These are phyloP conservation scores for Rhinichthys klamathensis DNA, from an alignment of 2,113 vertebrate species.

Conservation along the genomic window DNA sequence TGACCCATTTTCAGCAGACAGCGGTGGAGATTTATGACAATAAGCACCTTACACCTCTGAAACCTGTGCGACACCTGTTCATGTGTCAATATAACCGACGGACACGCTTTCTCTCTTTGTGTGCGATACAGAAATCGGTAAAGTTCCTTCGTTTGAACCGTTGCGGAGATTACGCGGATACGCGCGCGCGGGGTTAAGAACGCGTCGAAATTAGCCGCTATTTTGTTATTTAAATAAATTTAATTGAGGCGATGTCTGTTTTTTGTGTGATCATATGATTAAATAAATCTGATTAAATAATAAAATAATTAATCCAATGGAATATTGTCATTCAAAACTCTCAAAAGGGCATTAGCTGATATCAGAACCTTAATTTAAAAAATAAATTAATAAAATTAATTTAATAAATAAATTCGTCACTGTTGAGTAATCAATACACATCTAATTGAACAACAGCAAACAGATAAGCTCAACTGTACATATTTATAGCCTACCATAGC, in stretches of 20 bases:
- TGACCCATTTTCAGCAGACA: conserved; percentile 39
- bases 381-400: neutral
- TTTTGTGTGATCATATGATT: neutral
- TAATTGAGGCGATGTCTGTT: neutral
- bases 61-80: conserved; percentile 33
- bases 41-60: conserved; percentile 1
- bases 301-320: neutral
- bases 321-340: neutral
- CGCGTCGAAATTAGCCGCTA: neutral
- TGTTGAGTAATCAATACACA: neutral
- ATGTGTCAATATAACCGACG: neutral
- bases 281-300: neutral
- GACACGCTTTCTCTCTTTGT: neutral
- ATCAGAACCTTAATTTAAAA: neutral
- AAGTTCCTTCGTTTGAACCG: neutral
- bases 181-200: neutral
- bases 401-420: neutral
- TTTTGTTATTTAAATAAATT: neutral
- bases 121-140: neutral
- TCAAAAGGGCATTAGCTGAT: neutral
- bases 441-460: neutral
- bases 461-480: neutral
- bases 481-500: neutral
- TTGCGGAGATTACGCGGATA: neutral
- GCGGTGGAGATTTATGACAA: conserved; percentile 29